Conservation (phyloP, 1,140 invertebrate genomes). For the Heliothis subflexa region DNA sequence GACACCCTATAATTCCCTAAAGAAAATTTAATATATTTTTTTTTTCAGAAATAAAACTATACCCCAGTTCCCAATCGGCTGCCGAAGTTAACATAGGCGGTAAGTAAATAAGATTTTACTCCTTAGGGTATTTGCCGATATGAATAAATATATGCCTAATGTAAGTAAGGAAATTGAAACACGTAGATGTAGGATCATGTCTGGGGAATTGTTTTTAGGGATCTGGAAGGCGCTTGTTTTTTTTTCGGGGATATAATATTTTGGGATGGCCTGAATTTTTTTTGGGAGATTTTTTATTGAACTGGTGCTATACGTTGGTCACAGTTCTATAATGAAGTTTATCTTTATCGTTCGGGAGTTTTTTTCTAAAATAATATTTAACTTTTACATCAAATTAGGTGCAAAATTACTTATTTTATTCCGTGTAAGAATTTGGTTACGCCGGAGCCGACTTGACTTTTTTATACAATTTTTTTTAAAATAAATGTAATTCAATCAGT, state of each 20-base stretch:
- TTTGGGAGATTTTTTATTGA: background rate
- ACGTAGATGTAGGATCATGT: slow-evolving; percentile 32
- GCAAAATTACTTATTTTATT: too few species aligned
- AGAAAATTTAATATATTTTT: background rate
- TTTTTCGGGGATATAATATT: background rate
- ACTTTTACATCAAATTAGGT: too few species aligned
- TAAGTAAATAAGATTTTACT: slow-evolving; percentile 54
- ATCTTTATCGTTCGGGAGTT: too few species aligned
- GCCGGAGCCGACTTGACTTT: too few species aligned
- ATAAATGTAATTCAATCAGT: too few species aligned
- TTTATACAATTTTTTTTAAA: too few species aligned
- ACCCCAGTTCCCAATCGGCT: slow-evolving; percentile 53
- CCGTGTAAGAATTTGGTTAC: too few species aligned
- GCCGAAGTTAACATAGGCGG: slow-evolving; percentile 58
- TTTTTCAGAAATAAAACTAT: slow-evolving; percentile 62
- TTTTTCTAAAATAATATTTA: too few species aligned
- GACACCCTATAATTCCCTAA: slow-evolving; percentile 1
- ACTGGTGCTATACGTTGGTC: too few species aligned
- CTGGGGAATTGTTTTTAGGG: slow-evolving; percentile 33
- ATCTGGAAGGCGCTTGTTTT: background rate
- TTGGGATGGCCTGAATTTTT: background rate
- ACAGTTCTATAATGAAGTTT: too few species aligned
- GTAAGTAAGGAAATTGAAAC: slow-evolving; percentile 36
- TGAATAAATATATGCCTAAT: slow-evolving; percentile 47
- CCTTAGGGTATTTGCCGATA: slow-evolving; percentile 42